Base-by-base conservation (phyloP, 2,113 vertebrate species). In the Thalassarche chlororhynchos region DNA sequence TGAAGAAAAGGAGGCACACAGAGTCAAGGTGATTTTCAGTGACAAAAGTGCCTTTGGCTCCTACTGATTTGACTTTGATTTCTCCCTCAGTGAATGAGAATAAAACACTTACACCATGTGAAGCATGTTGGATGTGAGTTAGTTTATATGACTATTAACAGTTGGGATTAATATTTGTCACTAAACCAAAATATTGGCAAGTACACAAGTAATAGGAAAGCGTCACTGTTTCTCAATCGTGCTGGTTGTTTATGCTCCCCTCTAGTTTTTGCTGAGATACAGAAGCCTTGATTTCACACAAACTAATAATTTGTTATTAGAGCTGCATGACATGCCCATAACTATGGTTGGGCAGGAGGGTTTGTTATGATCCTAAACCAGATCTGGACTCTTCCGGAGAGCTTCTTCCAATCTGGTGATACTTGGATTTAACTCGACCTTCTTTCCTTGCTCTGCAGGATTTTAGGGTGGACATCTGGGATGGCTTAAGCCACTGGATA, bases 141-240 rank as follows among this genome's bases (percentile, higher is more conserved):
- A 68, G 28, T 93, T 92, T 89, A 49, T 57, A 8, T 5, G 61
- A 91, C 52, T 94, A 28, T 57, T 89, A 95, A 87, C 70, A 91
- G 92, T 57, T 95, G 61, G 71, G 52, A 82, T 82, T 89, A 84
- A 65, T 89, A 87, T 89, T 86, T 94, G 84, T 65, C 89, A 64
- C 52, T 82, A 87, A 90, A 93, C 28, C 76, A 87, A 95, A 91
- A 91, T 82, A 92, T 61, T 95, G 84, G 91, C 86, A 94, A 72
- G 21, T 46, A 36, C 4, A 7, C 19, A 32, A 87, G 69, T 26
- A 74, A 81, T 12, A 93, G 26, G 36, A 85, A n/a, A 79, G 55
- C 2, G 0, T 71, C 34, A 26, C 52, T 38, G 26, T 64, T 68
- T 52, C 89, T 89, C 51, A 68, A 19, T 34, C 78, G 72, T 36